Conservation (phyloP, 1,140 invertebrate genomes). For the Leptinotarsa undecemlineata region DNA sequence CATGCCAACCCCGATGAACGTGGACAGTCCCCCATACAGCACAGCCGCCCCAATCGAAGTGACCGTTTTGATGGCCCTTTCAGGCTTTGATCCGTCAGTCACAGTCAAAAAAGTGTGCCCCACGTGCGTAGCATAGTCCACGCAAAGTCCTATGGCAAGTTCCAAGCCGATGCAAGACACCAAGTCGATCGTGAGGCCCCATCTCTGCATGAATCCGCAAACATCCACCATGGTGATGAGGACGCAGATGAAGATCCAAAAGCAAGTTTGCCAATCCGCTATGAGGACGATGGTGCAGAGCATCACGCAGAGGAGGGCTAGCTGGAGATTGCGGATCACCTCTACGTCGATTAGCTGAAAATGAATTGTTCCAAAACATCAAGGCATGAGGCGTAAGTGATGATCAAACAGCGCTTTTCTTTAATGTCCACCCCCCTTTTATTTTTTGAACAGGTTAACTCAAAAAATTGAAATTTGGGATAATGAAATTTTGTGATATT, state of each 20-base stretch:
- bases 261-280: conserved; percentile 76
- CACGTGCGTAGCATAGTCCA: conserved; percentile 88
- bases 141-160: conserved; percentile 83
- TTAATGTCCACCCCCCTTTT: no score
- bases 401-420: no score
- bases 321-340: conserved; percentile 76
- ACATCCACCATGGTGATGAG: conserved; percentile 79
- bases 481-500: no score
- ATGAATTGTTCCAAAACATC: neutral
- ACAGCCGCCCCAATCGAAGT: conserved; percentile 79
- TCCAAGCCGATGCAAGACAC: conserved; percentile 84
- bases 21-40: conserved; percentile 78
- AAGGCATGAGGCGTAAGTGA: no score
- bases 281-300: conserved; percentile 78
- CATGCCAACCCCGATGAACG: conserved; percentile 75
- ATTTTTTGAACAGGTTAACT: no score
- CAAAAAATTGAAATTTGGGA: no score
- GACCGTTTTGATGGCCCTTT: conserved; percentile 71
- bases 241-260: conserved; percentile 79
- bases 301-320: conserved; percentile 82
- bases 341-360: conserved; percentile 69
- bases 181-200: conserved; percentile 85
- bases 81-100: conserved; percentile 59
- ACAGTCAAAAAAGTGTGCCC: conserved; percentile 77
- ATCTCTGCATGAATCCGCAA: conserved; percentile 76